These are phyloP conservation scores for Andrena dorsata DNA, from an alignment of 2,888 invertebrate species.

Conservation along the genomic window DNA sequence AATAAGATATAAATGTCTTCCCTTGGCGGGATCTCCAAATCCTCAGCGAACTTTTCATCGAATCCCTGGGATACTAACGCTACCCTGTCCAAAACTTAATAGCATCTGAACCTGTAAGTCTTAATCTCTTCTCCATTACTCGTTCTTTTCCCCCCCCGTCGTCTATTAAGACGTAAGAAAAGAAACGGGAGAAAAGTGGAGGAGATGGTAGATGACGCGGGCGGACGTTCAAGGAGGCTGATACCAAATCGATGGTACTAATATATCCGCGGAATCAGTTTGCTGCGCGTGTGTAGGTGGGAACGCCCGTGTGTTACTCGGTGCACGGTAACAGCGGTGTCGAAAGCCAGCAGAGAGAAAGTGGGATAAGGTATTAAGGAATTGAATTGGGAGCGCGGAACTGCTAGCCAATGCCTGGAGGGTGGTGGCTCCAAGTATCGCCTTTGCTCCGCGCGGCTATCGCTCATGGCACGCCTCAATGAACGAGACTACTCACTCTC, in stretches of 20 bases:
- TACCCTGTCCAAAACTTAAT: conserved; percentile 66
- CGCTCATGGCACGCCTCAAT: conserved; percentile 79
- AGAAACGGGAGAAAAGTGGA: conserved; percentile 14
- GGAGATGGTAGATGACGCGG: conserved; percentile 30
- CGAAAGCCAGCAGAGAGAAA: conserved; percentile 48
- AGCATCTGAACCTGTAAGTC: conserved; percentile 62
- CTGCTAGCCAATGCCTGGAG: conserved; percentile 32
- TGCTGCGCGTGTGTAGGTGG: conserved; percentile 57
- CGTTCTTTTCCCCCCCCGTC: conserved; percentile 63
- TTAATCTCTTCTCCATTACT: conserved; percentile 71
- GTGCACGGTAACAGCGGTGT: conserved; percentile 64
- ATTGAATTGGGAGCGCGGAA: conserved; percentile 74
- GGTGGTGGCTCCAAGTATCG: conserved; percentile 63
- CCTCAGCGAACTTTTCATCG: conserved; percentile 39
- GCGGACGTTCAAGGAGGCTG: conserved; percentile 61
- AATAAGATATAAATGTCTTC: conserved; percentile 50
- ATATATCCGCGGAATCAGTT: conserved; percentile 78
- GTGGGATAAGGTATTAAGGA: conserved; percentile 75
- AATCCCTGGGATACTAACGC: conserved; percentile 28
- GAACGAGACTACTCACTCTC: conserved; percentile 66
- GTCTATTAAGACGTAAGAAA: conserved; percentile 61
- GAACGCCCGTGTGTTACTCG: conserved; percentile 28
- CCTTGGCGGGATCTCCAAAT: conserved; percentile 47
- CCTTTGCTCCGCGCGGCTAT: conserved; percentile 70
- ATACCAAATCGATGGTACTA: conserved; percentile 79